Evolutionary conservation across 2,113 vertebrate genomes (phyloP).

Genomic region (Anhinga rufa): DNA sequence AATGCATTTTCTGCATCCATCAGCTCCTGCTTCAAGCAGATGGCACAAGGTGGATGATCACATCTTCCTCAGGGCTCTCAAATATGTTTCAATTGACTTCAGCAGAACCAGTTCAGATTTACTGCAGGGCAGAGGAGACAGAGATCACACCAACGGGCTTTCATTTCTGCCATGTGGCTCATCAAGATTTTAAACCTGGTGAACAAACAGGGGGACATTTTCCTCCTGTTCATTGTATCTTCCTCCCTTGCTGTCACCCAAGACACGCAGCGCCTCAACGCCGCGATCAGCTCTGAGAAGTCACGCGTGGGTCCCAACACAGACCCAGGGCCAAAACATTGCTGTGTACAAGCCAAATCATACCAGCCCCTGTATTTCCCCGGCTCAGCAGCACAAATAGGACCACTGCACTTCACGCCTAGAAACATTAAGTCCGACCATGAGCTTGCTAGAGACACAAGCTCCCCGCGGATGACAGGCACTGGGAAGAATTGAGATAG

Average conservation of each 20-base stretch:
- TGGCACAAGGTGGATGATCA: not conserved
- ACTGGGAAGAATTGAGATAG: not conserved
- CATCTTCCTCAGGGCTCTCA: not conserved
- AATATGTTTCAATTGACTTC: not conserved
- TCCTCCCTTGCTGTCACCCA: not conserved
- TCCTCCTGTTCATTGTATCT: not conserved
- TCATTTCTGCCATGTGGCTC: not conserved
- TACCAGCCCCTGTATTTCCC: not conserved
- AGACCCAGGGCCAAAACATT: not conserved
- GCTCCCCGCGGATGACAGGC: not conserved
- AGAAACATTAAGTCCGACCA: fast-evolving
- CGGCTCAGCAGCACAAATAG: not conserved
- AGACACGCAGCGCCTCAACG: not conserved
- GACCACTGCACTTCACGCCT: fast-evolving
- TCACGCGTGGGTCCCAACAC: fast-evolving
- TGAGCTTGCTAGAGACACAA: not conserved
- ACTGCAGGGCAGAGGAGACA: not conserved
- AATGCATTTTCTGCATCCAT: not conserved
- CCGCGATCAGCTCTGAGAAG: not conserved
- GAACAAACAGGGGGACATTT: not conserved
- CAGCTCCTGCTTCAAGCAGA: not conserved
- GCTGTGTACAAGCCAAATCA: not conserved
- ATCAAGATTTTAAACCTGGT: not conserved
- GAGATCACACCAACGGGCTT: not conserved
- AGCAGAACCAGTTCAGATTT: not conserved